A percentile compares a stretch with the other conserved stretches of the same genome.
phyloP scores from a whole-genome alignment of 2,113 vertebrate genomes.

The Psittacus erithacus region DNA sequence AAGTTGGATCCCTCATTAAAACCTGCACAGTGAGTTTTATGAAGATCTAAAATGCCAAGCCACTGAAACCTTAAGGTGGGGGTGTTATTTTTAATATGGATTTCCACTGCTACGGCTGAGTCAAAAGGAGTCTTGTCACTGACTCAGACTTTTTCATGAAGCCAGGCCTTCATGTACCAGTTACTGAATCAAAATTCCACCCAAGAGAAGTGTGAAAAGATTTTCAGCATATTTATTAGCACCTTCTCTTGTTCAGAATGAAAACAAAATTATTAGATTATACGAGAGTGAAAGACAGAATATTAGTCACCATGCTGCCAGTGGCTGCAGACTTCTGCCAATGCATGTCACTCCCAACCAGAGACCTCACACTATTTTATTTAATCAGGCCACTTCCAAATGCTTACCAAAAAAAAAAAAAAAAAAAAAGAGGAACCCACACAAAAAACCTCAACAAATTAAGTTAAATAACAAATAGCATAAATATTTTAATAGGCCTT shows the following conservation, averaged over 20 bases:
- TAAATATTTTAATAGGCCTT: conserved; percentile 65
- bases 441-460: neutral
- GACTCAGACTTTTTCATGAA: neutral
- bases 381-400: conserved; percentile 23
- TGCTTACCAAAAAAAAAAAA: neutral
- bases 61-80: neutral
- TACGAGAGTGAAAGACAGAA: conserved; percentile 6
- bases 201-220: conserved; percentile 39
- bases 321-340: conserved; percentile 38
- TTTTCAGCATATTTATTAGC: conserved; percentile 64
- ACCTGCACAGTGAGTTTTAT: neutral
- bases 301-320: neutral
- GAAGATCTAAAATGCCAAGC: neutral
- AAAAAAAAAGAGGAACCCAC: neutral
- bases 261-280: neutral
- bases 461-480: conserved; percentile 63
- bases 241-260: neutral
- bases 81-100: neutral
- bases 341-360: neutral
- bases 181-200: conserved; percentile 27
- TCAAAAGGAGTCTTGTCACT: neutral
- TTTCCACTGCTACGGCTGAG: neutral
- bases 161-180: conserved; percentile 2
- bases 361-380: neutral
- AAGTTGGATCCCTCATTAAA: neutral